Base-by-base conservation (phyloP, 2,113 vertebrate species). In the Ascaphus truei region DNA sequence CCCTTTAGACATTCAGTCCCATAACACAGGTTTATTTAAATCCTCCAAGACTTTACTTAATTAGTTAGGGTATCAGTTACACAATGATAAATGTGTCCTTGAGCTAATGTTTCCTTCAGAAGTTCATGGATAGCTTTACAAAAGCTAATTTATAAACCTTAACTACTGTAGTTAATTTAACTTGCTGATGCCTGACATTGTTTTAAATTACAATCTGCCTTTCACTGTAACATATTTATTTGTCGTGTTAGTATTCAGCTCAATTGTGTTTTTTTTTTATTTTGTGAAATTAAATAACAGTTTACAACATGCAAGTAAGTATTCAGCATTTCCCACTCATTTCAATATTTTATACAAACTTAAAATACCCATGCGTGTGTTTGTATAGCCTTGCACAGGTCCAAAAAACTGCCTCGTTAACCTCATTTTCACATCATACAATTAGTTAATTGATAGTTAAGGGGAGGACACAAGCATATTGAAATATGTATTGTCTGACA, bases 81-180 rank as follows among this genome's bases (percentile, higher is more conserved):
- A 59, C 69, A 74, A 71, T 80, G 77, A 82, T 76, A 64, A 77
- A 82, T 77, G 69, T 23, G 37, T 66, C 63, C 63, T 57, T 68
- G 51, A 68, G 64, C 51, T 56, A 67, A 75, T 77, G 73, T 48
- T 71, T 77, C 63, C 43, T 75, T 74, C 31, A 53, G 71, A 83
- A 81, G 75, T 77, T 41, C 65, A 68, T 75, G 52, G 62, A 48
- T 74, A 59, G 73, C 73, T 76, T 72, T 73, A 65, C 53, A 60
- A 64, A 73, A 73, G 69, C 73, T 74, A 68, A 82, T 80, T 79
- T 81, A 79, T 79, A 77, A 82, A 77, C 67, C 75, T 81, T 81
- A 85, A 80, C 74, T 79, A 82, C 79, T 81, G 56, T 76, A 75
- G 75, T 72, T 81, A 72, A 83, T 82, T 79, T 76, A 53, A 73